Conservation (phyloP, 2,888 invertebrate species). For the Deladenus siricidicola region DNA sequence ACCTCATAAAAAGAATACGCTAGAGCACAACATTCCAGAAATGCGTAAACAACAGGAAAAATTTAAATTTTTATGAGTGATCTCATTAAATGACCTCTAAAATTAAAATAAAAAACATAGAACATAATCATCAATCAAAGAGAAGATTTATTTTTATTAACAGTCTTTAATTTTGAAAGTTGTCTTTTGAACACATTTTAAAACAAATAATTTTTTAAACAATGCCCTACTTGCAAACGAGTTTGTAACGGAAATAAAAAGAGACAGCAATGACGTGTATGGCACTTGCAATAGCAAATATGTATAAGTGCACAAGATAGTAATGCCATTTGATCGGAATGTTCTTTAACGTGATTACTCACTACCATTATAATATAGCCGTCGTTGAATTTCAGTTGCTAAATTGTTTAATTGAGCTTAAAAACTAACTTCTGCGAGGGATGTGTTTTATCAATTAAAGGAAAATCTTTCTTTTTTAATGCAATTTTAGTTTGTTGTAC, state of each 20-base stretch:
- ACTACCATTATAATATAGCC: neutral
- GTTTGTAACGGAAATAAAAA: neutral
- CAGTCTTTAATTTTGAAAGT: no score
- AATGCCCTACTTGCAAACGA: neutral
- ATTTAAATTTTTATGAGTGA: neutral
- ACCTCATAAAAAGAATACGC: neutral
- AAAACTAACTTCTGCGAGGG: no score
- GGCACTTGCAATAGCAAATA: neutral
- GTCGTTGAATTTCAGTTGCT: neutral
- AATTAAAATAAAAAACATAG: no score
- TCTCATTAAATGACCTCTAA: no score
- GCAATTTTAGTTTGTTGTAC: no score
- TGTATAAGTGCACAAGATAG: neutral
- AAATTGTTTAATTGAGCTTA: no score
- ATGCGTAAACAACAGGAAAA: neutral
- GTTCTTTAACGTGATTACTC: neutral
- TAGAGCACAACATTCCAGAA: neutral
- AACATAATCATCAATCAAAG: no score
- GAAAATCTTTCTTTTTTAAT: no score
- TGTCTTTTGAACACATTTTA: no score
- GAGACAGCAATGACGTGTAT: neutral
- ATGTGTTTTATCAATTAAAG: no score
- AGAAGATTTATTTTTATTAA: no score
- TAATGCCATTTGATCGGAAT: neutral
- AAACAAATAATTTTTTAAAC: neutral